Conservation (phyloP, 2,113 vertebrate genomes). For the Sinocyclocheilus rhinocerous region DNA sequence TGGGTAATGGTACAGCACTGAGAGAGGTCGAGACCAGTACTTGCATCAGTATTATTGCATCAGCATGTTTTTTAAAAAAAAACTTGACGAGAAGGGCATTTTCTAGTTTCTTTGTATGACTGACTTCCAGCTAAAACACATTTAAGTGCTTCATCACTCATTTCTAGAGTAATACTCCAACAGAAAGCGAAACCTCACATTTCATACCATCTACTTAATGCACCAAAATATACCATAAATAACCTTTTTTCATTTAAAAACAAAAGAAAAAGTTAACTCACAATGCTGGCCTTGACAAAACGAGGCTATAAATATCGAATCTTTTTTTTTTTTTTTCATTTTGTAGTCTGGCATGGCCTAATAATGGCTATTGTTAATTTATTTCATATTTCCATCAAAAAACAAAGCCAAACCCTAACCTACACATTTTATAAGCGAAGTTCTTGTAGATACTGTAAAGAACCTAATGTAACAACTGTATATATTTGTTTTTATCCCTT, state of each 20-base stretch:
- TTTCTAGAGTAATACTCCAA: neutral
- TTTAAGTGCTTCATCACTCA: neutral
- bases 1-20: slow-evolving; percentile 31
- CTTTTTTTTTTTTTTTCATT: neutral
- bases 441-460: neutral
- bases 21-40: slow-evolving; percentile 2
- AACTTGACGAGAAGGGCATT: neutral
- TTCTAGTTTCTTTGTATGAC: slow-evolving; percentile 18
- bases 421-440: neutral
- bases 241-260: neutral
- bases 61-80: neutral
- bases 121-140: slow-evolving; percentile 14
- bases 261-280: neutral
- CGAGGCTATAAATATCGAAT: neutral
- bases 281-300: neutral
- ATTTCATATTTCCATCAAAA: neutral
- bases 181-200: slow-evolving; percentile 17
- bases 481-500: neutral
- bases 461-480: neutral
- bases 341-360: neutral
- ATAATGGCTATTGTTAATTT: neutral
- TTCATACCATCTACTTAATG: neutral
- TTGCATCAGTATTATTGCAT: slow-evolving; percentile 45
- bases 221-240: neutral
- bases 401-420: neutral